phyloP scores from a whole-genome alignment of 2,888 invertebrate genomes.

The Argyresthia goedartella region DNA sequence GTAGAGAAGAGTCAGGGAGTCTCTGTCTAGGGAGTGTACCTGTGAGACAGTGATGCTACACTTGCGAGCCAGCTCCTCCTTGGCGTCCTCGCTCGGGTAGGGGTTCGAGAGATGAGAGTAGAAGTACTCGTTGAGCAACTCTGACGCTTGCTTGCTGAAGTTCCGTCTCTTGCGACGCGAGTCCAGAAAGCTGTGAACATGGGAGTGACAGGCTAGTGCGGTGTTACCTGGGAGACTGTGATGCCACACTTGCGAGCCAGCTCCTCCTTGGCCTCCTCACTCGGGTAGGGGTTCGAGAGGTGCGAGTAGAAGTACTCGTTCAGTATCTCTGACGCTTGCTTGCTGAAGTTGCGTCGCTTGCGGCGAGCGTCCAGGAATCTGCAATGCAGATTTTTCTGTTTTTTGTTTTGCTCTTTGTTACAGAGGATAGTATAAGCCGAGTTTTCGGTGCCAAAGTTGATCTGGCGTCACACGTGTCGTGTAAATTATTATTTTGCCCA shows the following conservation, averaged over 20 bases:
- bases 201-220: neutral
- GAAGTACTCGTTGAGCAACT: slow-evolving; percentile 99
- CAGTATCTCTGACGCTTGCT: slow-evolving; percentile 98
- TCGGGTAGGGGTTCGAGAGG: slow-evolving; percentile 99
- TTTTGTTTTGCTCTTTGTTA: too few species aligned
- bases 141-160: slow-evolving; percentile 99
- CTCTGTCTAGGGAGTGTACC: slow-evolving; percentile 70
- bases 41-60: slow-evolving; percentile 98
- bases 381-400: slow-evolving; percentile 28
- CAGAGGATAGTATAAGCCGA: too few species aligned
- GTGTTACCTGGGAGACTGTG: slow-evolving; percentile 90
- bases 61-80: slow-evolving; percentile 98
- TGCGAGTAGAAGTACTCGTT: slow-evolving; percentile 99
- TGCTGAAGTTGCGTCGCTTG: slow-evolving; percentile 98
- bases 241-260: slow-evolving; percentile 99
- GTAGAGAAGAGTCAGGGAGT: too few species aligned
- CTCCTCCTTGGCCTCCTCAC: slow-evolving; percentile 99
- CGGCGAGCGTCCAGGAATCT: slow-evolving; percentile 83
- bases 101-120: slow-evolving; percentile 99
- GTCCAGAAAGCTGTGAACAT: slow-evolving; percentile 75
- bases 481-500: too few species aligned
- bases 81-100: slow-evolving; percentile 99
- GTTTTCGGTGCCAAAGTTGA: too few species aligned
- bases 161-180: slow-evolving; percentile 94
- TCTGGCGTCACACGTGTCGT: too few species aligned